Percentiles rank a stretch among this genome's conserved stretches.
phyloP scores from a whole-genome alignment of 2,113 vertebrate species.

The Megaceryle torquata region DNA sequence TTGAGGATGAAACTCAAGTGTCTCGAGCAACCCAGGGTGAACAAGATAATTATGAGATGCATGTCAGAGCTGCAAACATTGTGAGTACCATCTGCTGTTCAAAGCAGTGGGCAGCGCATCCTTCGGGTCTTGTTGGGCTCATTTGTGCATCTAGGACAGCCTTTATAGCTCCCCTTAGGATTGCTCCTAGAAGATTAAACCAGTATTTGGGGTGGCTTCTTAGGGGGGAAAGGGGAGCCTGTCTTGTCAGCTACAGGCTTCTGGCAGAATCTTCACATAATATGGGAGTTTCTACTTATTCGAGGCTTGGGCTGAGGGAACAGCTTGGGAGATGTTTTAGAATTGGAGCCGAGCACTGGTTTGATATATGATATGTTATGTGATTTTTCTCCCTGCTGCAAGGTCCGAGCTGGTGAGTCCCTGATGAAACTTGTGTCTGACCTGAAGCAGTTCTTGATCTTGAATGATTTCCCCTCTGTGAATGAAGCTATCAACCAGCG shows the following conservation, averaged over 20 bases:
- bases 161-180: accelerated
- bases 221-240: not conserved
- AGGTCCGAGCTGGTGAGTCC: conserved; percentile 97
- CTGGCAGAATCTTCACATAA: not conserved
- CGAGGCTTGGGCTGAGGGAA: not conserved
- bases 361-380: accelerated
- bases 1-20: conserved; percentile 97
- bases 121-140: not conserved
- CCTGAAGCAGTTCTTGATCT: conserved; percentile 96
- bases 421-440: conserved; percentile 98
- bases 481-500: conserved; percentile 95
- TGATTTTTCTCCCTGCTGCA: not conserved
- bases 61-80: conserved; percentile 95
- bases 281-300: not conserved
- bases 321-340: not conserved
- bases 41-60: conserved; percentile 98
- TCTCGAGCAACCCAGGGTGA: conserved; percentile 93
- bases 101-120: not conserved
- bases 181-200: not conserved
- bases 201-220: not conserved
- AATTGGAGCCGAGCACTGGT: not conserved
- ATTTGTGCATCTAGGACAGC: not conserved
- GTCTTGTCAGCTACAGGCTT: not conserved
- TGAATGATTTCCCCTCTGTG: conserved; percentile 96
- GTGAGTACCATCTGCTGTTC: conserved; percentile 73